These are phyloP conservation scores for Drosophila littoralis DNA, from an alignment of 1,140 invertebrate genomes.

Conservation along the genomic window DNA sequence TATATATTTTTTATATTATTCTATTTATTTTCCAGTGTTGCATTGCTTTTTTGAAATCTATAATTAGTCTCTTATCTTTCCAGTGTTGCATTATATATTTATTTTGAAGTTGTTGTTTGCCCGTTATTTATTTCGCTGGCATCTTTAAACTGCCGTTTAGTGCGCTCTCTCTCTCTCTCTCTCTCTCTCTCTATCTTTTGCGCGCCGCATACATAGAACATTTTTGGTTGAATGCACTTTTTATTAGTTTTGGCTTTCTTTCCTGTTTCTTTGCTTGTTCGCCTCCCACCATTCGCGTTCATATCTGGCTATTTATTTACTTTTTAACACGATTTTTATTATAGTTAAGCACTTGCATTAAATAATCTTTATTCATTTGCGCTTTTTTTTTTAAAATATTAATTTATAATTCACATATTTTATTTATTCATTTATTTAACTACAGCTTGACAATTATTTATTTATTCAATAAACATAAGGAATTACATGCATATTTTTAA, in stretches of 20 bases:
- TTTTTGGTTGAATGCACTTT: conserved; percentile 79
- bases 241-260: conserved; percentile 39
- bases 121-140: background rate
- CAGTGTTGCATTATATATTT: conserved; percentile 3
- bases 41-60: background rate
- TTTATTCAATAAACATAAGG: background rate
- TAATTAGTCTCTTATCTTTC: background rate
- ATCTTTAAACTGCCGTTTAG: conserved; percentile 22
- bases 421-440: too few species aligned
- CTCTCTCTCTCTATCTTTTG: background rate
- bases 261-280: background rate
- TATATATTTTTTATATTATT: too few species aligned
- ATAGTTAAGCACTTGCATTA: background rate
- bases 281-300: background rate
- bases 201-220: conserved; percentile 24
- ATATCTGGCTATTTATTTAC: background rate
- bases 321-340: background rate
- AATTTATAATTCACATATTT: too few species aligned
- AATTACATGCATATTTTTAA: background rate
- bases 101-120: conserved; percentile 6
- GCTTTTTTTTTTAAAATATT: background rate
- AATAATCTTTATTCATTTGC: background rate
- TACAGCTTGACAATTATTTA: too few species aligned
- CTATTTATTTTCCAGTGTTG: background rate
- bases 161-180: background rate